Evolutionary conservation across 2,888 invertebrate species (phyloP).

Genomic region (Mimas tiliae): DNA sequence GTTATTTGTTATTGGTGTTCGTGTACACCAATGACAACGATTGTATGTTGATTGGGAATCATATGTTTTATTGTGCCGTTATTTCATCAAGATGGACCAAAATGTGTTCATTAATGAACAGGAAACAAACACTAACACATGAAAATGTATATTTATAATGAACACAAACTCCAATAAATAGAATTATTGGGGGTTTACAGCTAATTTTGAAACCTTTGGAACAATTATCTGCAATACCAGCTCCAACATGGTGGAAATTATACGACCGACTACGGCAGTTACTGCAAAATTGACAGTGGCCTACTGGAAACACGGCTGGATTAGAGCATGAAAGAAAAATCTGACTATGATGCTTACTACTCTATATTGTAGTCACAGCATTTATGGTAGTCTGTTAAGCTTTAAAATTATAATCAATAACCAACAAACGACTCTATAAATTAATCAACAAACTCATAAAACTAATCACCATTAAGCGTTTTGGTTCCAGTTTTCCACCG

Average conservation of each 20-base stretch:
- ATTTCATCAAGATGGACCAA: not conserved
- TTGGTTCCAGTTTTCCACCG: constrained; percentile 8
- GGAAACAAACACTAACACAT: no score
- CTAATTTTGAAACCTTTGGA: no score
- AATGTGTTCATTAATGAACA: not conserved
- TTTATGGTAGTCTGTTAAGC: no score
- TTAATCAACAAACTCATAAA: constrained; percentile 2
- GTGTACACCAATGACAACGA: not conserved
- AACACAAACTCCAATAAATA: no score
- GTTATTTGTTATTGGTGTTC: constrained; percentile 15
- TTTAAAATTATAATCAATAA: not conserved
- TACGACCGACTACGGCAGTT: not conserved
- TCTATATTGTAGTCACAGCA: no score
- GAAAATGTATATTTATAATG: no score
- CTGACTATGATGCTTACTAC: no score
- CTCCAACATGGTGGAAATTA: no score
- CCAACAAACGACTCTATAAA: not conserved
- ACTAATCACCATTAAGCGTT: constrained; percentile 3
- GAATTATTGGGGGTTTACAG: no score
- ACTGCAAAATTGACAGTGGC: not conserved
- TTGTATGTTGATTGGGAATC: not conserved
- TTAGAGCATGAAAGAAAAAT: no score
- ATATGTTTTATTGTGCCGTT: not conserved
- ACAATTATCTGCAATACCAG: no score
- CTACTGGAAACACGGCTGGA: no score